Evolutionary conservation across 2,888 invertebrate genomes (phyloP).

Genomic region (Heliconius ethilla): DNA sequence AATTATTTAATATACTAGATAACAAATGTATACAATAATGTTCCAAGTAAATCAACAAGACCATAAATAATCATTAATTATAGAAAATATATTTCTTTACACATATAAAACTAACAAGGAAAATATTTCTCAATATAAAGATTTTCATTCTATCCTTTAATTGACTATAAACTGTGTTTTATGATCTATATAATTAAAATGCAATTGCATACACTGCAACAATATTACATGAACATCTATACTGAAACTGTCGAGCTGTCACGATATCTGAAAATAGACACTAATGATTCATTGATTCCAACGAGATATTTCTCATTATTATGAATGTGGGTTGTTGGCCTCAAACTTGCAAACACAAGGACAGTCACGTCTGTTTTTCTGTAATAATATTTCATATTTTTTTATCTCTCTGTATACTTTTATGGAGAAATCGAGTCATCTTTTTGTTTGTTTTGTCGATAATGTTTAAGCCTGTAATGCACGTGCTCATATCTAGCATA

Average conservation of each 20-base stretch:
- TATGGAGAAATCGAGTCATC: constrained; percentile 22
- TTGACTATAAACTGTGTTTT: constrained; percentile 9
- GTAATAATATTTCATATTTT: constrained; percentile 21
- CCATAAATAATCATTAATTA: no score
- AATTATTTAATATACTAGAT: no score
- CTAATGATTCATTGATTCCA: constrained; percentile 40
- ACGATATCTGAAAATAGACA: constrained; percentile 39
- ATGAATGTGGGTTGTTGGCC: constrained; percentile 41
- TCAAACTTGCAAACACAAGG: constrained; percentile 38
- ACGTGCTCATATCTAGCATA: neutral
- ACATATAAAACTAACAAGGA: neutral
- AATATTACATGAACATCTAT: neutral
- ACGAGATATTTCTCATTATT: constrained; percentile 34
- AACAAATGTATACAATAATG: no score
- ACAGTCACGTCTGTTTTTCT: constrained; percentile 29
- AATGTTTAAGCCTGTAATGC: constrained; percentile 4
- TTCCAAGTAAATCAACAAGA: no score
- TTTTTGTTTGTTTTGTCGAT: constrained; percentile 15
- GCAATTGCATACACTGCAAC: neutral
- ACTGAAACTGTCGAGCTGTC: constrained; percentile 15
- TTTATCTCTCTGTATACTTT: constrained; percentile 18
- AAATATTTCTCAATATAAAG: neutral
- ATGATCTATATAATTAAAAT: constrained; percentile 14
- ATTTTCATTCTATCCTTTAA: neutral
- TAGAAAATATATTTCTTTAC: neutral